phyloP scores from a whole-genome alignment of 2,113 vertebrate genomes.

The Anolis carolinensis region DNA sequence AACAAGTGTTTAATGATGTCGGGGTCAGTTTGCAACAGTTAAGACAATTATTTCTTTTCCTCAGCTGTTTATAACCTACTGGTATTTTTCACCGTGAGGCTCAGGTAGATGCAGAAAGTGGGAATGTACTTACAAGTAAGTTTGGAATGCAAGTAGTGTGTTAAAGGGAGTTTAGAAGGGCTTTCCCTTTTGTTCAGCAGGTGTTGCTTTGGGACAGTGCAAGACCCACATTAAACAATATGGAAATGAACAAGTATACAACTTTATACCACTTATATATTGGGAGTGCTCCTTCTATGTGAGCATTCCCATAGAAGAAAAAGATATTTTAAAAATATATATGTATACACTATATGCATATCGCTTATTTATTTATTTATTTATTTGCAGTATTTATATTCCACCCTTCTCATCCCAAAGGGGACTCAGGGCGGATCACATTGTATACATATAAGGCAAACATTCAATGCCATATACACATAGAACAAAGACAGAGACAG shows the following conservation, averaged over 20 bases:
- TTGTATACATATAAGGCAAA: too few relatives aligned
- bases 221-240: neutral
- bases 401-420: too few relatives aligned
- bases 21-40: slow-evolving; percentile 64
- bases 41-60: slow-evolving; percentile 63
- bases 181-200: slow-evolving; percentile 13
- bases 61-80: slow-evolving; percentile 49
- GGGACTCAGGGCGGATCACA: too few relatives aligned
- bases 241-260: neutral
- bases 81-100: slow-evolving; percentile 51
- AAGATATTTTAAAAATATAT: too few relatives aligned
- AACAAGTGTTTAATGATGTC: slow-evolving; percentile 65
- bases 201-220: slow-evolving; percentile 30
- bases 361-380: too few relatives aligned
- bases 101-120: slow-evolving; percentile 48
- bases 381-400: too few relatives aligned
- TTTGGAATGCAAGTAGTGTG: slow-evolving; percentile 28
- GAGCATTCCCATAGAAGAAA: neutral
- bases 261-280: neutral
- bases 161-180: slow-evolving; percentile 37
- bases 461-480: too few relatives aligned
- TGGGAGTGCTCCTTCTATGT: neutral
- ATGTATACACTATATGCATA: too few relatives aligned
- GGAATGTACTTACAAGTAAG: slow-evolving; percentile 21
- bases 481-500: too few relatives aligned